Evolutionary conservation across 2,888 invertebrate genomes (phyloP).

Genomic region (Helleia helle): DNA sequence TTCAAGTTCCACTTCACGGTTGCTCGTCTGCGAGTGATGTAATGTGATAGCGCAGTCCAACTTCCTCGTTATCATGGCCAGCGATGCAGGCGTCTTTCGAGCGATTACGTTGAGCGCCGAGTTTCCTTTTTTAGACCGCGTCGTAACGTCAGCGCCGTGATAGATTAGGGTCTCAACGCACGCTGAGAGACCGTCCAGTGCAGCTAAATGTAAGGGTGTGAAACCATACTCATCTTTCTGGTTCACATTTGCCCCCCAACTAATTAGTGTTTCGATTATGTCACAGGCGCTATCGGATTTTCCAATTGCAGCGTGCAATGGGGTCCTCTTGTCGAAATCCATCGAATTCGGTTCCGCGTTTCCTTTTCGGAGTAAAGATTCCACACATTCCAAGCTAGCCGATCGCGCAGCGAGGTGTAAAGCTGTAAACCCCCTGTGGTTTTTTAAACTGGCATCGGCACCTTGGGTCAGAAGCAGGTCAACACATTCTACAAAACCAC

Average conservation of each 20-base stretch:
- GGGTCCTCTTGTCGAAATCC: conserved; percentile 86
- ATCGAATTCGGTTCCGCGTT: conserved; percentile 85
- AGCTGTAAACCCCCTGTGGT: conserved; percentile 87
- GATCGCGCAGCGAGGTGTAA: conserved; percentile 88
- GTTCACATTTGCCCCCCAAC: conserved; percentile 88
- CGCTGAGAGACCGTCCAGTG: conserved; percentile 86
- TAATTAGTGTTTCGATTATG: conserved; percentile 83
- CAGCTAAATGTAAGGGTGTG: conserved; percentile 89
- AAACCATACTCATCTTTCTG: conserved; percentile 90
- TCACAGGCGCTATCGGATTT: conserved; percentile 87
- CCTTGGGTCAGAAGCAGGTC: conserved; percentile 81
- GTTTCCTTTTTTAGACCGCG: conserved; percentile 89
- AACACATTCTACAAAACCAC: conserved; percentile 87
- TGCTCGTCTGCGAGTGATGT: conserved; percentile 85
- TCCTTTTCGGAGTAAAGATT: conserved; percentile 81
- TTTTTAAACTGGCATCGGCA: conserved; percentile 83
- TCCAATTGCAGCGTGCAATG: conserved; percentile 89
- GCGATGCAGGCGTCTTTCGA: conserved; percentile 88
- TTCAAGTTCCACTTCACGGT: conserved; percentile 86
- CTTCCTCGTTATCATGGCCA: conserved; percentile 87
- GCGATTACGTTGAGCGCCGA: conserved; percentile 89
- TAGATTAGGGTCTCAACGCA: conserved; percentile 89
- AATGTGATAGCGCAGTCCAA: conserved; percentile 86
- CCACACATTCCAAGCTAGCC: conserved; percentile 86
- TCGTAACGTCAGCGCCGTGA: conserved; percentile 91